Evolutionary conservation across 2,113 vertebrate genomes (phyloP).

Genomic region (Pluvialis apricaria): DNA sequence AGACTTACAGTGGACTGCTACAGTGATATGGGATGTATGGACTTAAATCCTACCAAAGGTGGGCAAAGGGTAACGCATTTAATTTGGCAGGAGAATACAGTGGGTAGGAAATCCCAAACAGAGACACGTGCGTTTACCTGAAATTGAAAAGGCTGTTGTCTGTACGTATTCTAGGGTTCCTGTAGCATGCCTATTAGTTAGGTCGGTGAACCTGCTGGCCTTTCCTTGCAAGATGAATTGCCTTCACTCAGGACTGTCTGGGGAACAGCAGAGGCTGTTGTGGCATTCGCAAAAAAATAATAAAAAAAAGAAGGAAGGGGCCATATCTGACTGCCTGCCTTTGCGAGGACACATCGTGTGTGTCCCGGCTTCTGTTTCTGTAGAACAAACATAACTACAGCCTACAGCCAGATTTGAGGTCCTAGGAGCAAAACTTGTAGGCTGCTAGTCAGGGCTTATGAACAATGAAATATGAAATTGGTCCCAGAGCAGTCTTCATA

Average conservation of each 20-base stretch:
- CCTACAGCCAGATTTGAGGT: background rate
- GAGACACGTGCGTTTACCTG: background rate
- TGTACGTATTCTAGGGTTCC: background rate
- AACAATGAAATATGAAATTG: background rate
- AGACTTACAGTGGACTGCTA: background rate
- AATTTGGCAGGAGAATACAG: background rate
- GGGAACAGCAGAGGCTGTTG: background rate
- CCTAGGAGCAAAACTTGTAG: background rate
- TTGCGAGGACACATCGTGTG: background rate
- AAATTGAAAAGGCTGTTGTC: background rate
- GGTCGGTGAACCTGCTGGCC: background rate
- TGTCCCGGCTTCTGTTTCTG: background rate
- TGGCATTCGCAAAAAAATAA: background rate
- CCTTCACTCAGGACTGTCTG: background rate
- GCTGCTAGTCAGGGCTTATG: background rate
- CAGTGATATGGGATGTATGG: background rate
- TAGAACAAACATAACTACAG: background rate
- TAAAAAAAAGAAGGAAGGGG: background rate
- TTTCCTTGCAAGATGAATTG: background rate
- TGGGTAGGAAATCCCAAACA: background rate
- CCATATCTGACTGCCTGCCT: background rate
- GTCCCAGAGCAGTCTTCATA: background rate
- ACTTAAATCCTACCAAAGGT: background rate
- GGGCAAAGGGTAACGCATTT: background rate
- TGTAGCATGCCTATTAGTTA: background rate